Conservation (phyloP, 2,113 vertebrate species). For the Globicephala melas region DNA sequence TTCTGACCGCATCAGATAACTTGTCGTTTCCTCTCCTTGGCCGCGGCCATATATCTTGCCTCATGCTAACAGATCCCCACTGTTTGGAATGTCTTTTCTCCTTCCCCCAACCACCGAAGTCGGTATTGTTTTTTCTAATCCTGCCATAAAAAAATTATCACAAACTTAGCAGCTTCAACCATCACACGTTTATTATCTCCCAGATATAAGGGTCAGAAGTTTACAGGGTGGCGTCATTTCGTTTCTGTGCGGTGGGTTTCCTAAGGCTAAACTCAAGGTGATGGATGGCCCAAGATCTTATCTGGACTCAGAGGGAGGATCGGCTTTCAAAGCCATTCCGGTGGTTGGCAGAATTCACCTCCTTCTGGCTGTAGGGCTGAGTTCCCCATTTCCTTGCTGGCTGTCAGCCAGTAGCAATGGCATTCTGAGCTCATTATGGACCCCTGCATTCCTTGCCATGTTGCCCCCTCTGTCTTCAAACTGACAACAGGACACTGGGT, state of each 20-base stretch:
- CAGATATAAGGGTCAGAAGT: no score
- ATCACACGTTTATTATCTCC: neutral
- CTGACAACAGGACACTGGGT: rapidly evolving
- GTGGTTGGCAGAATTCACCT: rapidly evolving
- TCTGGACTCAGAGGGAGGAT: neutral
- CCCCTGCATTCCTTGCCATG: rapidly evolving
- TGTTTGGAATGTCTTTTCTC: neutral
- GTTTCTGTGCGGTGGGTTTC: no score
- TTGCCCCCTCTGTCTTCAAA: rapidly evolving
- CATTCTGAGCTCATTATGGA: rapidly evolving
- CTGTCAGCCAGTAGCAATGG: rapidly evolving
- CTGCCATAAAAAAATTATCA: neutral
- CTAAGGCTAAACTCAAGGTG: rapidly evolving
- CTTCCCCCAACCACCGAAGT: rapidly evolving
- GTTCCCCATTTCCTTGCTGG: no score
- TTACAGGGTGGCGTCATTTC: rapidly evolving
- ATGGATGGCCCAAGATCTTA: rapidly evolving
- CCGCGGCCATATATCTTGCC: rapidly evolving
- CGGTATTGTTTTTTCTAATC: neutral
- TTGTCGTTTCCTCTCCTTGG: neutral
- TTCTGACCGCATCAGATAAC: no score
- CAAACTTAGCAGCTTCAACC: no score
- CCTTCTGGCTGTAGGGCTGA: no score
- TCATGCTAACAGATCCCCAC: neutral
- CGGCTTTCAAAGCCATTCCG: rapidly evolving